Conservation (phyloP, 2,888 invertebrate species). For the Charanyca ferruginea region DNA sequence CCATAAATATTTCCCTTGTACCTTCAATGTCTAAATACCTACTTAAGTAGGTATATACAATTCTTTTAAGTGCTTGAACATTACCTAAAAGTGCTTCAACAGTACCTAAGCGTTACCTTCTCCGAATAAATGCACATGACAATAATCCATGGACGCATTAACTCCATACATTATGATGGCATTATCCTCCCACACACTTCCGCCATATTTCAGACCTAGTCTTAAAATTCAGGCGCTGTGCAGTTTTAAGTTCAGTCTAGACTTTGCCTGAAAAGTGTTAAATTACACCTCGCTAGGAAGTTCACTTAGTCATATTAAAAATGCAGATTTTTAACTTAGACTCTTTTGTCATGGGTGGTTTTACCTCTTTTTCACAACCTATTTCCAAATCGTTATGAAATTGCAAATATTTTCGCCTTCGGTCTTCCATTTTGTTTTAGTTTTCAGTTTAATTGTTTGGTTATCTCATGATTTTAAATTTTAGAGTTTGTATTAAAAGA, state of each 20-base stretch:
- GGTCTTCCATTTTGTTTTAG: too few species aligned
- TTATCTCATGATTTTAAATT: too few species aligned
- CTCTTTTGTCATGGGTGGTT: constrained; percentile 21
- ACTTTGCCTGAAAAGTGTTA: constrained; percentile 66
- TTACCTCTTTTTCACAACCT: neutral
- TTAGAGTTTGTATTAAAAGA: too few species aligned
- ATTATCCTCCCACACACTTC: constrained; percentile 62
- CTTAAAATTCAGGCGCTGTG: constrained; percentile 73
- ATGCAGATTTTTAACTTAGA: constrained; percentile 65
- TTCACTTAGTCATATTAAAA: constrained; percentile 70
- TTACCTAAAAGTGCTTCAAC: neutral
- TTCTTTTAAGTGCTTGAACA: neutral
- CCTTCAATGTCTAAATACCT: too few species aligned
- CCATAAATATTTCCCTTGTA: too few species aligned
- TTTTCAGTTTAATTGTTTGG: too few species aligned
- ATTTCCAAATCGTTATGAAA: neutral
- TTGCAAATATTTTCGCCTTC: too few species aligned
- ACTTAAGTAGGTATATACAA: too few species aligned
- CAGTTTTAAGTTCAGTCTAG: constrained; percentile 71
- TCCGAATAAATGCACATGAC: constrained; percentile 36
- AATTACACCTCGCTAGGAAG: constrained; percentile 63
- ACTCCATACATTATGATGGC: constrained; percentile 59
- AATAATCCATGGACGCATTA: constrained; percentile 56
- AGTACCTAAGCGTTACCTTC: neutral
- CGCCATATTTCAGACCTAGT: constrained; percentile 66